These are phyloP conservation scores for Picathartes gymnocephalus DNA, from an alignment of 2,113 vertebrate genomes.

Conservation along the genomic window DNA sequence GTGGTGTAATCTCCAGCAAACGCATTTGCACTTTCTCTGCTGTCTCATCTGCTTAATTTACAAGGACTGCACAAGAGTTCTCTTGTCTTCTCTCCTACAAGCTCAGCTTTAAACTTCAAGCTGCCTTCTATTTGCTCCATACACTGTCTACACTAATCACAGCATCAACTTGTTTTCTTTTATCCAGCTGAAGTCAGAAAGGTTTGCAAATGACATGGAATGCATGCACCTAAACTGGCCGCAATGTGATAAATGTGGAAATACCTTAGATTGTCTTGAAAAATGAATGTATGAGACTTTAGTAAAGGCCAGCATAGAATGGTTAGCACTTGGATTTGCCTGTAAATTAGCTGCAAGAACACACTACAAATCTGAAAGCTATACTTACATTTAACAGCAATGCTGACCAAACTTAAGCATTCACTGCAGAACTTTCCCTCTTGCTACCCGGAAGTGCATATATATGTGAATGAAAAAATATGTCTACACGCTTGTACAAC, in stretches of 20 bases:
- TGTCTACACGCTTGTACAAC: accelerated
- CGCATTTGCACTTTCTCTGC: background rate
- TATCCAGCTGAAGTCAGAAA: background rate
- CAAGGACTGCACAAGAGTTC: background rate
- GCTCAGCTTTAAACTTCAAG: background rate
- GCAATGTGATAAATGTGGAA: background rate
- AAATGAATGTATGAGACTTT: background rate
- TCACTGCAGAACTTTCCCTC: background rate
- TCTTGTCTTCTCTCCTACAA: background rate
- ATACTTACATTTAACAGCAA: background rate
- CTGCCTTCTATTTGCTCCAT: background rate
- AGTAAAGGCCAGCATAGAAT: background rate
- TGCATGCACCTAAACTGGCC: background rate
- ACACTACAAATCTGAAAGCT: background rate
- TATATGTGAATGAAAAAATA: background rate
- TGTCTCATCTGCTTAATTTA: background rate
- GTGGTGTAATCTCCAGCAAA: background rate
- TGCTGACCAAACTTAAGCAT: background rate
- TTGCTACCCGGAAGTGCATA: background rate
- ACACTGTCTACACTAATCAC: background rate
- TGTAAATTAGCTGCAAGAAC: background rate
- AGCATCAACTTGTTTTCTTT: background rate
- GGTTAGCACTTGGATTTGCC: background rate
- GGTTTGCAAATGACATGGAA: background rate
- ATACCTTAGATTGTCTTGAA: background rate